These are phyloP conservation scores for Oreohelix idahoensis DNA, from an alignment of 1,140 invertebrate species.

Conservation along the genomic window DNA sequence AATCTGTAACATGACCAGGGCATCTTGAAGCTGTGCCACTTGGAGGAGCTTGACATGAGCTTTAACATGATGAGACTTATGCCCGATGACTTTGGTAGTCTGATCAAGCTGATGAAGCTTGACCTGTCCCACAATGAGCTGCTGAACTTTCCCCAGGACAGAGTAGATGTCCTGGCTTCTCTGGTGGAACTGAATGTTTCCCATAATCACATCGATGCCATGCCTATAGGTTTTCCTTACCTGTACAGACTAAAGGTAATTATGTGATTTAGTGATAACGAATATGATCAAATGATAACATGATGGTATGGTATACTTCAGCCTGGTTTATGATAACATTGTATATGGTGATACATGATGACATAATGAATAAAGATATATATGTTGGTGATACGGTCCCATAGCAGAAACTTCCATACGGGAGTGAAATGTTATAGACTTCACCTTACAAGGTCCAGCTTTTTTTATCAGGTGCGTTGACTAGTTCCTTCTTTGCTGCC, in stretches of 20 bases:
- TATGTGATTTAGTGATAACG: too few species aligned
- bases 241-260: constrained; percentile 61
- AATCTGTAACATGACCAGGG: background rate
- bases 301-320: too few species aligned
- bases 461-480: too few species aligned
- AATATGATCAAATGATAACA: too few species aligned
- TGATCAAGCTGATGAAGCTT: constrained; percentile 61
- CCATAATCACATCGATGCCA: constrained; percentile 67
- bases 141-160: constrained; percentile 66
- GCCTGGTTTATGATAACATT: too few species aligned
- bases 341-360: too few species aligned
- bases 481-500: too few species aligned
- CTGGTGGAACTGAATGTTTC: constrained; percentile 62
- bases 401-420: too few species aligned
- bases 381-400: too few species aligned
- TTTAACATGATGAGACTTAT: constrained; percentile 62
- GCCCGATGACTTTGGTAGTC: constrained; percentile 64
- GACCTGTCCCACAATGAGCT: constrained; percentile 68
- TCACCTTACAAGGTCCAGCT: too few species aligned
- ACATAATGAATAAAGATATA: too few species aligned
- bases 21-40: constrained; percentile 30
- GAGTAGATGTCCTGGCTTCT: constrained; percentile 67
- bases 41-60: constrained; percentile 64
- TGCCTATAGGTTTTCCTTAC: constrained; percentile 69
- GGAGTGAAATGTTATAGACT: too few species aligned